Evolutionary conservation across 2,888 invertebrate genomes (phyloP).

Genomic region (Yponomeuta malinellus): DNA sequence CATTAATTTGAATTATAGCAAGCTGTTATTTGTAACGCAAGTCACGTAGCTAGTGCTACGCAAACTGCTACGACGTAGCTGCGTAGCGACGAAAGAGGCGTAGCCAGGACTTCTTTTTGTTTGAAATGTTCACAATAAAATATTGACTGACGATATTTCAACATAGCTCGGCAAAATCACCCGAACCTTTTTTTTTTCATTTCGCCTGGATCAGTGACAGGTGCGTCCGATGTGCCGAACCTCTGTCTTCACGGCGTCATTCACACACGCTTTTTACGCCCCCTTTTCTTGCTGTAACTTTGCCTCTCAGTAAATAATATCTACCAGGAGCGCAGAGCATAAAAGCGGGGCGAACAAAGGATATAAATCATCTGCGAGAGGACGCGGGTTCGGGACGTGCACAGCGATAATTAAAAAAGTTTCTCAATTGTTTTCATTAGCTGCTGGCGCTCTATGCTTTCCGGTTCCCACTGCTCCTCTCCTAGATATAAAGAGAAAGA

Average conservation of each 20-base stretch:
- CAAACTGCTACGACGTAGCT: not conserved
- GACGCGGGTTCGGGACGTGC: slow-evolving; percentile 14
- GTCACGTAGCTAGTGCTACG: slow-evolving; percentile 2
- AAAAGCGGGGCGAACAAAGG: slow-evolving; percentile 14
- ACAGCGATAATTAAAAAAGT: slow-evolving; percentile 16
- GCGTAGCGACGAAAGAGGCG: not conserved
- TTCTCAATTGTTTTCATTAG: slow-evolving; percentile 17
- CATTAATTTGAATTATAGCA: no score
- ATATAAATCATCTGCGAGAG: slow-evolving; percentile 15
- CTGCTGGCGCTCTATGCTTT: slow-evolving; percentile 11
- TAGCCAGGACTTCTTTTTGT: no score
- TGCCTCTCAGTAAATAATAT: slow-evolving; percentile 7
- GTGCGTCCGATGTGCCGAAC: slow-evolving; percentile 2
- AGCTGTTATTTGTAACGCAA: not conserved
- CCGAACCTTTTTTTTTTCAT: not conserved
- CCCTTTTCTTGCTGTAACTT: slow-evolving; percentile 1
- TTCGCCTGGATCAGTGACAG: not conserved
- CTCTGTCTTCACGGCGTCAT: slow-evolving; percentile 3
- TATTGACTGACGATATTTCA: no score
- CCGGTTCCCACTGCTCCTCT: slow-evolving; percentile 4
- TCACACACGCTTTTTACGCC: not conserved
- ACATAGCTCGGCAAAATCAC: not conserved
- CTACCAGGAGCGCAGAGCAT: slow-evolving; percentile 11
- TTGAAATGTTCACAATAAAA: no score
- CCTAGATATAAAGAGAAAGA: not conserved